Evolutionary conservation across 2,888 invertebrate species (phyloP).

Genomic region (Hemaris fuciformis): DNA sequence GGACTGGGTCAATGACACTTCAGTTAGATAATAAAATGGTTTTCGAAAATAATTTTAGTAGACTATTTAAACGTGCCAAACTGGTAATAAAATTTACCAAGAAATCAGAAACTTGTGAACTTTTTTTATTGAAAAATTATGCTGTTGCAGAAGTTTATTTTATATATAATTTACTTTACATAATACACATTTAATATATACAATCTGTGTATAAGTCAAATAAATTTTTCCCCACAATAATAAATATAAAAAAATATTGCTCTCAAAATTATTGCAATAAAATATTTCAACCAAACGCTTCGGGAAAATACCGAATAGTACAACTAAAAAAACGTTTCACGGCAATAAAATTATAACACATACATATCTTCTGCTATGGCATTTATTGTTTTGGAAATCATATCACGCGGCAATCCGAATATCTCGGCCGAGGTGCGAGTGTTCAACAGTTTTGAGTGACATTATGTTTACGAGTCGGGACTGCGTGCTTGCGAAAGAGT

Average conservation of each 20-base stretch:
- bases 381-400: neutral
- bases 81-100: neutral
- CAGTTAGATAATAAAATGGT: slow-evolving; percentile 16
- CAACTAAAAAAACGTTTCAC: neutral
- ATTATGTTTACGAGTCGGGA: slow-evolving; percentile 59
- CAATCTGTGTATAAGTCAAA: too few species aligned
- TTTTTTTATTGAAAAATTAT: too few species aligned
- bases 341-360: neutral
- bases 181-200: too few species aligned
- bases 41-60: neutral
- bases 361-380: neutral
- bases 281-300: neutral
- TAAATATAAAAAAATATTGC: neutral
- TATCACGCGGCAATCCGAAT: slow-evolving; percentile 3
- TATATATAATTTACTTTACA: too few species aligned
- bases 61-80: neutral
- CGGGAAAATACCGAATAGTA: neutral
- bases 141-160: too few species aligned
- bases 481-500: slow-evolving; percentile 49
- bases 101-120: too few species aligned
- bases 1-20: slow-evolving; percentile 63
- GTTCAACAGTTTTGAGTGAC: slow-evolving; percentile 41
- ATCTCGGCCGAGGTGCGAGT: slow-evolving; percentile 33
- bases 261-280: neutral
- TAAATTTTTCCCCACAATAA: too few species aligned